Conservation (phyloP, 2,797 vertebrate species). For the Phaenicophaeus curvirostris region DNA sequence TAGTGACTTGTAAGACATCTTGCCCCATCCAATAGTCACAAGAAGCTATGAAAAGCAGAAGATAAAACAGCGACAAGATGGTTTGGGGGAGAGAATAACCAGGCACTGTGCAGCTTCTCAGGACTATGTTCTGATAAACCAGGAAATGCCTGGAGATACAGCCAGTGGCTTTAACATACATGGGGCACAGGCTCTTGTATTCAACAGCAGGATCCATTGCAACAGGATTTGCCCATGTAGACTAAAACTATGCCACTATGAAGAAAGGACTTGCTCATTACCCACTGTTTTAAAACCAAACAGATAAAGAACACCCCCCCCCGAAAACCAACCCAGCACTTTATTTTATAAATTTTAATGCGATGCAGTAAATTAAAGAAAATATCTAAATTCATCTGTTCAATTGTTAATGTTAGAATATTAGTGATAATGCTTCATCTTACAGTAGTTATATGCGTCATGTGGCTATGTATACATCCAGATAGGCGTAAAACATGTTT, state of each 20-base stretch:
- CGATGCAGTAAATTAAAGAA: not conserved
- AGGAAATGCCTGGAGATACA: not conserved
- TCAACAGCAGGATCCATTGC: not conserved
- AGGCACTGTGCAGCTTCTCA: not conserved
- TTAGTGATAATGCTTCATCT: not conserved
- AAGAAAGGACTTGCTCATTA: not conserved
- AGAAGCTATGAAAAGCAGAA: not conserved
- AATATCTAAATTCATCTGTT: not conserved
- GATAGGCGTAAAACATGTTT: not conserved
- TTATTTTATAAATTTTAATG: not conserved
- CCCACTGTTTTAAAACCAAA: not conserved
- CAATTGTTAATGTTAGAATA: not conserved
- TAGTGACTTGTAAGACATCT: not conserved
- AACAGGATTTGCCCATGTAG: not conserved
- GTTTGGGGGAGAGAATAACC: not conserved
- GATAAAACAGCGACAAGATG: not conserved
- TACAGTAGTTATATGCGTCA: not conserved
- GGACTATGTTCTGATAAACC: not conserved
- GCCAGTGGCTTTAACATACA: not conserved
- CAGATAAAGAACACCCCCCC: fast-evolving
- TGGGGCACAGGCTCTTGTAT: not conserved
- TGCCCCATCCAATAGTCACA: fast-evolving
- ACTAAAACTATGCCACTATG: not conserved
- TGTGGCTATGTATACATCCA: not conserved
- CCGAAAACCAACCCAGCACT: not conserved